phyloP scores from a whole-genome alignment of 2,797 vertebrate genomes.

The Clamator glandarius region DNA sequence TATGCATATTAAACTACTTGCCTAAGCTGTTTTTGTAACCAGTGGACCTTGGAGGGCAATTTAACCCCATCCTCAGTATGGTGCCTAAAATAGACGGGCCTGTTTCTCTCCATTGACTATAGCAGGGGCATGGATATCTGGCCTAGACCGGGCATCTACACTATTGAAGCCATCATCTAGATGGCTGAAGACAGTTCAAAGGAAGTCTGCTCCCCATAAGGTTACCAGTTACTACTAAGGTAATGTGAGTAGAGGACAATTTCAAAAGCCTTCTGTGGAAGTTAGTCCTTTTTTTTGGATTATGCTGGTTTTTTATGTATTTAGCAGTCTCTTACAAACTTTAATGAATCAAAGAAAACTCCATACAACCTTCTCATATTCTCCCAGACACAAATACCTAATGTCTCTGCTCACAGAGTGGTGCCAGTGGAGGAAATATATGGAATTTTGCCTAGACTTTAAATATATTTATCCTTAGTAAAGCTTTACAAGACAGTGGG shows the following conservation, averaged over 20 bases:
- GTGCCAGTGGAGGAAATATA: background rate
- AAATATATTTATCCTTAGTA: background rate
- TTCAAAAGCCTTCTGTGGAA: background rate
- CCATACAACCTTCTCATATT: background rate
- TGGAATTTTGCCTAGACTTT: background rate
- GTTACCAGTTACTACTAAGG: background rate
- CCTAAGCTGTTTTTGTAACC: background rate
- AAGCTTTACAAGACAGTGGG: background rate
- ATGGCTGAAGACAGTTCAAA: background rate
- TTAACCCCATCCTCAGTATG: background rate
- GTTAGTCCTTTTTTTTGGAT: background rate
- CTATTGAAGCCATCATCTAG: background rate
- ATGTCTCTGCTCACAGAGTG: background rate
- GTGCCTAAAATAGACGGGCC: too few species aligned
- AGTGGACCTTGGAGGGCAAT: background rate
- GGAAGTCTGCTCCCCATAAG: background rate
- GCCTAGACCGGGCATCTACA: background rate
- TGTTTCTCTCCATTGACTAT: background rate
- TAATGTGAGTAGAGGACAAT: background rate
- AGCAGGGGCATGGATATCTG: background rate
- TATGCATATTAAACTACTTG: background rate
- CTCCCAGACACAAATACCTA: background rate
- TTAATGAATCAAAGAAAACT: background rate
- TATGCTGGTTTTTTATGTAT: background rate
- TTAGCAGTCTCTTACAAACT: background rate